Base-by-base conservation (phyloP, 2,113 vertebrate species). In the Asarcornis scutulata region DNA sequence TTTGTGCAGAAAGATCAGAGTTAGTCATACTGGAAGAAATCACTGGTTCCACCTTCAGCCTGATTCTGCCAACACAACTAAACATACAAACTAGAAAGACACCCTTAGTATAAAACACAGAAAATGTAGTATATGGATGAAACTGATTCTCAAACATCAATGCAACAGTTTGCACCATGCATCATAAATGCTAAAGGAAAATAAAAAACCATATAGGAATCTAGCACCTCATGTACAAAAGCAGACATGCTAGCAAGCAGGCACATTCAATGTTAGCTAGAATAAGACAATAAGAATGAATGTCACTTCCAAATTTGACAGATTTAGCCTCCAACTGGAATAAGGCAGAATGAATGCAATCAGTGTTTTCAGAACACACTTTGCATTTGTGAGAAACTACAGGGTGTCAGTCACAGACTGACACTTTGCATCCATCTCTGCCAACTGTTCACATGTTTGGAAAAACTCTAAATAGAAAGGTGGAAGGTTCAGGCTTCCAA, bases 371-470 rank as follows among this genome's bases (percentile, higher is more conserved):
- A 83, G n/a, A 55, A 62, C 69, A 86, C 53, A 66, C 42, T 85
- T 90, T 56, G 48, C 71, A 81, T 91, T 83, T 78, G 36, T 83
- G 69, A 91, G 89, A 95, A 97, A 97, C 76, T 83, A 96, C 27
- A 87, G 82, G 79, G 79, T 94, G 82, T 88, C 96, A 96, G 73
- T 83, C 93, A 77, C 67, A 68, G 85, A 75, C 27, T 52, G 87
- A 93, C 87, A 90, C 16, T 76, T 77, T 52, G 84, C 4, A 1
- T 77, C 91, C 89, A 89, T 56, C 26, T 91, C 91, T 92, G 86
- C 68, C 96, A 94, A 62, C 20, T 4, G 62, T n/a, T 67, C 64
- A 86, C 3, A 13, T 76, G 23, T 53, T 91, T 86, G 73, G 38
- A 89, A 95, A 91, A 96, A 71, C 78, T 93, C 53, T 92, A 91